Conservation (phyloP, 2,797 vertebrate genomes). For the Microchirus variegatus region DNA sequence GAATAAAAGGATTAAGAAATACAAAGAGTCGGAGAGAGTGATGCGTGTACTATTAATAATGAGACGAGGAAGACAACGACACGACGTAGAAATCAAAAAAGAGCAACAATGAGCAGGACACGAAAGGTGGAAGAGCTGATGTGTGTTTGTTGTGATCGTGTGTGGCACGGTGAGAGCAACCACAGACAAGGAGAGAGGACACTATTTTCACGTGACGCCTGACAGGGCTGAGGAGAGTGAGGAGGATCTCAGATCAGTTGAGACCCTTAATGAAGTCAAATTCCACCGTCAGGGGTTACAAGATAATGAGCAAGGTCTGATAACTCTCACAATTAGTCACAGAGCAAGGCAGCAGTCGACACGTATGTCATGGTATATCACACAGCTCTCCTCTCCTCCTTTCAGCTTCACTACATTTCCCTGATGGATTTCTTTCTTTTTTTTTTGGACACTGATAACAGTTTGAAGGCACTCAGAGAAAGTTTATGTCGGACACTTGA, state of each 20-base stretch:
- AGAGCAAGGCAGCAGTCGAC: conserved; percentile 22
- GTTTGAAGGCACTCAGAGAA: conserved; percentile 5
- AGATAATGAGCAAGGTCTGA: conserved; percentile 36
- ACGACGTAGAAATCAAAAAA: conserved; percentile 24
- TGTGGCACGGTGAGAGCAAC: conserved; percentile 2
- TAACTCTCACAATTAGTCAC: conserved; percentile 27
- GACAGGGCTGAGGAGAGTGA: background rate
- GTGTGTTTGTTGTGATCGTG: background rate
- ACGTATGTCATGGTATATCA: conserved; percentile 3
- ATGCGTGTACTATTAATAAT: background rate
- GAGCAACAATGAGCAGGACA: too few relatives aligned
- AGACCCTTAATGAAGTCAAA: conserved; percentile 31
- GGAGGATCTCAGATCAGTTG: background rate
- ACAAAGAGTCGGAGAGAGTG: conserved; percentile 14
- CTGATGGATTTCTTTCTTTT: conserved; percentile 12
- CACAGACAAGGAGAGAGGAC: background rate
- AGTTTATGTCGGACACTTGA: too few relatives aligned
- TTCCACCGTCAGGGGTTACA: conserved; percentile 35
- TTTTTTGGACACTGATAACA: background rate
- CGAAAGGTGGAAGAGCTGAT: conserved; percentile 2
- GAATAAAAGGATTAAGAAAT: conserved; percentile 65
- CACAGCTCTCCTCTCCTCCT: conserved; percentile 2
- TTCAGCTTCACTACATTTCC: conserved; percentile 3
- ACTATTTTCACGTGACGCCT: conserved; percentile 20
- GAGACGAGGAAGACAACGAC: conserved; percentile 7